phyloP scores from a whole-genome alignment of 1,140 invertebrate species.

The Orussus abietinus region DNA sequence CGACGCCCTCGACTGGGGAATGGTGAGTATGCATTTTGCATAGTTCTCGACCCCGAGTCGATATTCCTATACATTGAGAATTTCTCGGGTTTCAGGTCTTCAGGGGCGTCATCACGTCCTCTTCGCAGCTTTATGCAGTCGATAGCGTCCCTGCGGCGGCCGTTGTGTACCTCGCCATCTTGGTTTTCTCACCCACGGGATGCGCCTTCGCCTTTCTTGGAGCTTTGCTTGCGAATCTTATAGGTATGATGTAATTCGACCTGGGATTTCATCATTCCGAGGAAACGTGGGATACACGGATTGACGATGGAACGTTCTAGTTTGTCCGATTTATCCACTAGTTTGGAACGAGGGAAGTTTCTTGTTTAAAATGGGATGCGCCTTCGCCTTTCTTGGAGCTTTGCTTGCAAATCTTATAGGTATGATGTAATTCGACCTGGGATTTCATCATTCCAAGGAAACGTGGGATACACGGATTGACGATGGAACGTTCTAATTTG shows the following conservation, averaged over 20 bases:
- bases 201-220: constrained; percentile 44
- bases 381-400: constrained; percentile 17
- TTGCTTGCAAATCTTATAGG: constrained; percentile 3
- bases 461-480: too few species aligned
- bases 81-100: constrained; percentile 38
- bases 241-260: constrained; percentile 30
- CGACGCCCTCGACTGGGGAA: constrained; percentile 36
- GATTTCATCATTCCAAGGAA: neutral
- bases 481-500: too few species aligned
- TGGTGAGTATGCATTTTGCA: constrained; percentile 31
- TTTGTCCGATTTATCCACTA: too few species aligned
- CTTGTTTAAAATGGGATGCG: neutral
- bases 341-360: too few species aligned
- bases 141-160: constrained; percentile 39
- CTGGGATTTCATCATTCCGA: neutral
- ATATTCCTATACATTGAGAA: constrained; percentile 9
- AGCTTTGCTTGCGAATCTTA: constrained; percentile 37
- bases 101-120: constrained; percentile 41
- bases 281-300: too few species aligned
- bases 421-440: neutral
- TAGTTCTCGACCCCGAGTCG: too few species aligned
- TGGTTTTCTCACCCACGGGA: constrained; percentile 49
- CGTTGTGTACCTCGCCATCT: constrained; percentile 44
- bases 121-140: constrained; percentile 44
- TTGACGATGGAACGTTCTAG: too few species aligned